Evolutionary conservation across 2,797 vertebrate species (phyloP).

Genomic region (Nyctalus aviator): DNA sequence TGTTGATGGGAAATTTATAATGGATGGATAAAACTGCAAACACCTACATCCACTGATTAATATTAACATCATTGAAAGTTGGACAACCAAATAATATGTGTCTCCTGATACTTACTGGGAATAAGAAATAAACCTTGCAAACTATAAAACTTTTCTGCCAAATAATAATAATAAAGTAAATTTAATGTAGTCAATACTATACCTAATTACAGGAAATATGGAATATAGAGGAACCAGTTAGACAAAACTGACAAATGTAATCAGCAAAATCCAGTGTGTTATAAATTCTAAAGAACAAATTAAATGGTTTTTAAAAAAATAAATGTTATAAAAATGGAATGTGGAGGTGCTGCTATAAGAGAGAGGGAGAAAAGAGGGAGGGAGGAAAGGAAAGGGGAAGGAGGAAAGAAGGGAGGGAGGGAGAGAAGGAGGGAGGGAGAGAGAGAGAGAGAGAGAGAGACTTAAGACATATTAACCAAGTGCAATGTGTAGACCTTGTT

Average conservation of each 20-base stretch:
- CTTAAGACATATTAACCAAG: neutral
- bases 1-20: constrained; percentile 31
- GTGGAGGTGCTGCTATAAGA: neutral
- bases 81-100: neutral
- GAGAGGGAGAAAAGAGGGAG: neutral
- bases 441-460: neutral
- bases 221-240: neutral
- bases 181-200: constrained; percentile 8
- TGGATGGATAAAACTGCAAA: neutral
- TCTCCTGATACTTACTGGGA: neutral
- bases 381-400: neutral
- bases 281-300: constrained; percentile 46
- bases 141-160: neutral
- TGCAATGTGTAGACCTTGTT: neutral
- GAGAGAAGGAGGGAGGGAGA: neutral
- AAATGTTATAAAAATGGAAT: constrained; percentile 31
- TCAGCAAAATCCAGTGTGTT: constrained; percentile 8
- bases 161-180: constrained; percentile 24
- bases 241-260: neutral
- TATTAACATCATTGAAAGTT: constrained; percentile 29
- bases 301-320: constrained; percentile 25
- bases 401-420: neutral
- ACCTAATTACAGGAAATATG: constrained; percentile 30
- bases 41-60: neutral
- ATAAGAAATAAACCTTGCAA: neutral